A percentile compares a stretch with the other conserved stretches of the same genome.
These are phyloP conservation scores for Echinarachnius parma DNA, from an alignment of 53 echinoderm and acorn worm genomes.

Conservation along the genomic window DNA sequence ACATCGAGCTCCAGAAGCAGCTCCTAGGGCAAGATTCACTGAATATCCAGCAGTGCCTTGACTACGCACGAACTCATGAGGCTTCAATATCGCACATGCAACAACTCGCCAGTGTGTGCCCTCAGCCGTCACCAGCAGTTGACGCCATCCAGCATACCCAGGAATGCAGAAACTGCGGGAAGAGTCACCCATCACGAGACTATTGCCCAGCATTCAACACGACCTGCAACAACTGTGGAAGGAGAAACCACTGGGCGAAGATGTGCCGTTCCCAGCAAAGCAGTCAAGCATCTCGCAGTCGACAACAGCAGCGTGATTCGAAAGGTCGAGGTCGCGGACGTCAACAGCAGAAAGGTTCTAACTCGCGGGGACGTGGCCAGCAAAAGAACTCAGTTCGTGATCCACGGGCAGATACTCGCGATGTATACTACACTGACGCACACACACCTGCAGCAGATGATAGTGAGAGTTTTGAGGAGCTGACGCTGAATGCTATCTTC, in stretches of 20 bases:
- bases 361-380: constrained; percentile 12
- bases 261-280: constrained; percentile 37
- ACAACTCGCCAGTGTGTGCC: constrained; percentile 23
- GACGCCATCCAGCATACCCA: constrained; percentile 12
- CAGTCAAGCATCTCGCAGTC: constrained; percentile 5
- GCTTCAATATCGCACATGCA: constrained; percentile 59
- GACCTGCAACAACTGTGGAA: constrained; percentile 56
- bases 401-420: constrained; percentile 6
- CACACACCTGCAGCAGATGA: constrained; percentile 9
- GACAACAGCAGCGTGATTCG: constrained; percentile 8
- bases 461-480: constrained; percentile 12
- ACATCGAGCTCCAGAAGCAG: constrained; percentile 56
- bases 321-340: constrained; percentile 2
- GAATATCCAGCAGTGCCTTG: constrained; percentile 49
- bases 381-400: neutral
- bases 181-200: constrained; percentile 7
- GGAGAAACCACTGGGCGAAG: constrained; percentile 39
- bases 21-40: constrained; percentile 51
- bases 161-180: constrained; percentile 50
- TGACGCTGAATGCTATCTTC: constrained; percentile 17
- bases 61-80: constrained; percentile 60
- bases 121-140: neutral
- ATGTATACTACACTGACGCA: constrained; percentile 31
- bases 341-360: constrained; percentile 21
- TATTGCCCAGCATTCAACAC: constrained; percentile 47